Evolutionary conservation across 2,797 vertebrate species (phyloP).

Genomic region (Otolemur crassicaudatus): DNA sequence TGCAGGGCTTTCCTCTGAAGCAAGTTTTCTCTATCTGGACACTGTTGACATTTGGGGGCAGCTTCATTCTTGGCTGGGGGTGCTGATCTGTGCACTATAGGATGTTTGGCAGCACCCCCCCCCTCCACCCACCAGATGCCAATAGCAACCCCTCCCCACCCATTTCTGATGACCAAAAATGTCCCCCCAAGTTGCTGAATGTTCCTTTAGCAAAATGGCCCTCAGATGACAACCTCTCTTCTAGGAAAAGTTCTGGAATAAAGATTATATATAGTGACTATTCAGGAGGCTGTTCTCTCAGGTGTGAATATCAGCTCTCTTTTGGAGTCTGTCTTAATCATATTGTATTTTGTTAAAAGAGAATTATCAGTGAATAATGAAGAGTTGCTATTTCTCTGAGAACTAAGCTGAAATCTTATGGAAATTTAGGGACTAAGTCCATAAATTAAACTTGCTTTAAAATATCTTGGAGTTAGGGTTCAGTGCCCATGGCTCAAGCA

Average conservation of each 20-base stretch:
- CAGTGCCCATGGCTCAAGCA: no score
- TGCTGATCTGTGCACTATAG: neutral
- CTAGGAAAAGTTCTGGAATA: slow-evolving; percentile 5
- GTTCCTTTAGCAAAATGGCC: neutral
- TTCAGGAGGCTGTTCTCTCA: neutral
- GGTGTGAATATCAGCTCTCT: neutral
- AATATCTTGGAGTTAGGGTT: neutral
- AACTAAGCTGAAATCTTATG: neutral
- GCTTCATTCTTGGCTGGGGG: neutral
- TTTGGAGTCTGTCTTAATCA: neutral
- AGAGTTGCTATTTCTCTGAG: neutral
- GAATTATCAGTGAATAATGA: neutral
- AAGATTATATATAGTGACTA: neutral
- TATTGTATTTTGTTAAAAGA: neutral
- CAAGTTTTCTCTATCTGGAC: neutral
- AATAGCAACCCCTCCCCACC: neutral
- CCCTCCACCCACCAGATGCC: neutral
- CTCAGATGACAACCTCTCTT: neutral
- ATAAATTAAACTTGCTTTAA: slow-evolving; percentile 6
- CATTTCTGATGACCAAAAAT: neutral
- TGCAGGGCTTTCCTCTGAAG: neutral
- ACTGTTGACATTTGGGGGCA: neutral
- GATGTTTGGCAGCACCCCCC: neutral
- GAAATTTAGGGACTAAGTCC: neutral
- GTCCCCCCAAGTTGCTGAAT: neutral